Evolutionary conservation across 2,113 vertebrate genomes (phyloP).

Genomic region (Pyxicephalus adspersus): DNA sequence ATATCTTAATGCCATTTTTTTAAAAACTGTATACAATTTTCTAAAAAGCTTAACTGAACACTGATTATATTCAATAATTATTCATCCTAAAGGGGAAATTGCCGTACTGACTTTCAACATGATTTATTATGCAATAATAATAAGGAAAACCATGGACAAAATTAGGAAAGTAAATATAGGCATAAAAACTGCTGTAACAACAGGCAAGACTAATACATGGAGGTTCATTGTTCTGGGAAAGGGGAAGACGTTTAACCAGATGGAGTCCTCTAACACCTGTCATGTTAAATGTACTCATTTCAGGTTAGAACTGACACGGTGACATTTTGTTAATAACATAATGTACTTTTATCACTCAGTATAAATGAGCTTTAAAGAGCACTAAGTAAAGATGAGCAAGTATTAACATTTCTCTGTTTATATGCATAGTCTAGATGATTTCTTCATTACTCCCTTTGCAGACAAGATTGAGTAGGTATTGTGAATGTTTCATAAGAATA

Average conservation of each 20-base stretch:
- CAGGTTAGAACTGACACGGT: constrained; percentile 39
- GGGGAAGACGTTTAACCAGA: constrained; percentile 13
- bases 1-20: constrained; percentile 13
- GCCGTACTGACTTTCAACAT: constrained; percentile 7
- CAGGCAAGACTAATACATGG: constrained; percentile 1
- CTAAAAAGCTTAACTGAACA: constrained; percentile 27
- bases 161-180: constrained; percentile 1
- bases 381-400: constrained; percentile 53
- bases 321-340: constrained; percentile 57
- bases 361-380: constrained; percentile 57
- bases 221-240: constrained; percentile 2
- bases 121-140: constrained; percentile 22
- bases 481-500: constrained; percentile 35
- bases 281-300: constrained; percentile 32
- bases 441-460: constrained; percentile 43
- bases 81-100: constrained; percentile 18
- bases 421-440: constrained; percentile 41
- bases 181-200: neutral
- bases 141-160: constrained; percentile 19
- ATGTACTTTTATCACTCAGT: constrained; percentile 56
- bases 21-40: constrained; percentile 9
- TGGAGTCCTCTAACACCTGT: constrained; percentile 16
- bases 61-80: constrained; percentile 15
- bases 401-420: constrained; percentile 53
- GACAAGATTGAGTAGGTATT: constrained; percentile 30